Percentiles rank a stretch among this genome's conserved stretches.
Evolutionary conservation across 2,888 invertebrate genomes (phyloP).

Genomic region (Acleris laterana): DNA sequence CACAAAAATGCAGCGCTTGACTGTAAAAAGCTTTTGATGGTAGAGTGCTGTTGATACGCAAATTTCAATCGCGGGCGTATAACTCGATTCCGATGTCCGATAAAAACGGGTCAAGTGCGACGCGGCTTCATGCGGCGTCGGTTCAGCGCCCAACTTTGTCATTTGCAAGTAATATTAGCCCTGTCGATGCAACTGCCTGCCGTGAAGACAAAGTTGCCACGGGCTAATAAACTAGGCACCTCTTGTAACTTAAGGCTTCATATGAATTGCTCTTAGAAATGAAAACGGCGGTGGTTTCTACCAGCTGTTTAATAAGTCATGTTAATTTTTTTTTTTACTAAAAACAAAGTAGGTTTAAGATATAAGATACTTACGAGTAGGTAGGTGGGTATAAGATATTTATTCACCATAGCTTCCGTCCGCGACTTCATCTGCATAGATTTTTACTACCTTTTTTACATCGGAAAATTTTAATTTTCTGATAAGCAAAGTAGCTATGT

Average conservation of each 20-base stretch:
- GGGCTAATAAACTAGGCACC: slow-evolving; percentile 5
- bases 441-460: no score
- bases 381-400: no score
- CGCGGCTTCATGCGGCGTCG: not conserved
- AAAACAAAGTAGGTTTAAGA: no score
- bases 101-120: slow-evolving; percentile 22
- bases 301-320: not conserved
- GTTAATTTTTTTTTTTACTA: no score
- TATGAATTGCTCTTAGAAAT: not conserved
- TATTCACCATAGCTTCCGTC: no score
- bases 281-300: not conserved
- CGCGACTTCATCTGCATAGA: no score
- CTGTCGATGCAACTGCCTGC: slow-evolving; percentile 7
- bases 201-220: not conserved
- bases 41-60: slow-evolving; percentile 25
- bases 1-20: slow-evolving; percentile 21
- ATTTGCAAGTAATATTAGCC: slow-evolving; percentile 18
- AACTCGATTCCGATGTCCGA: slow-evolving; percentile 24
- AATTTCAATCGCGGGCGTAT: slow-evolving; percentile 27
- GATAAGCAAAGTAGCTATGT: no score
- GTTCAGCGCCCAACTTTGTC: slow-evolving; percentile 21
- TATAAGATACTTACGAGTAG: no score
- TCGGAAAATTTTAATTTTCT: no score
- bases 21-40: slow-evolving; percentile 20
- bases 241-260: not conserved